phyloP scores from a whole-genome alignment of 1,140 invertebrate species.

The Hyphantria cunea region DNA sequence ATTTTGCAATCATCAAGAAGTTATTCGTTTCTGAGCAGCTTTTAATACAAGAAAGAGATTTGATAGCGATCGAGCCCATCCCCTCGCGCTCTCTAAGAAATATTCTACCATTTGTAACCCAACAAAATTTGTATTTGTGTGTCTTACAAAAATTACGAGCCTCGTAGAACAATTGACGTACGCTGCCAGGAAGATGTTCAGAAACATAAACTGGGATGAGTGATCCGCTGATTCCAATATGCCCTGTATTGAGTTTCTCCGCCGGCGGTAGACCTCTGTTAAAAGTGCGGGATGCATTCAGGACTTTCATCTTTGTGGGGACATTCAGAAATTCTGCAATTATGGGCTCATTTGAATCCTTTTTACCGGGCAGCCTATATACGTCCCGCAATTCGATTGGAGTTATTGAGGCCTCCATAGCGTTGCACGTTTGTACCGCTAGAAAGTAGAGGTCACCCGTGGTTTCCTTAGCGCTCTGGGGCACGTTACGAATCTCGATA shows the following conservation, averaged over 20 bases:
- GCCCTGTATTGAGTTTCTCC: neutral
- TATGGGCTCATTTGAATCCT: conserved; percentile 16
- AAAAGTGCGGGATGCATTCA: neutral
- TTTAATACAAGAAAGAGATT: too few relatives aligned
- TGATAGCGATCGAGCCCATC: too few relatives aligned
- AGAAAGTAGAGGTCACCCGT: neutral
- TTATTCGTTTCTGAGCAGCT: too few relatives aligned
- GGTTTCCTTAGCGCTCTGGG: conserved; percentile 16
- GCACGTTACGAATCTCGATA: too few relatives aligned
- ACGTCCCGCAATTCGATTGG: conserved; percentile 19
- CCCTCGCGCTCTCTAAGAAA: too few relatives aligned
- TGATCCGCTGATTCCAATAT: neutral
- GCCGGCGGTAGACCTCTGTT: neutral
- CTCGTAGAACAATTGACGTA: too few relatives aligned
- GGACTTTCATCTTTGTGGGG: neutral
- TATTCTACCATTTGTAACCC: too few relatives aligned
- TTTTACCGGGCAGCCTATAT: conserved; percentile 20
- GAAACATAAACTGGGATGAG: neutral
- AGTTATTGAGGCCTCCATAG: neutral
- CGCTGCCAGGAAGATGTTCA: too few relatives aligned
- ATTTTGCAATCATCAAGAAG: too few relatives aligned
- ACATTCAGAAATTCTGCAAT: conserved; percentile 13
- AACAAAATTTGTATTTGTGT: conserved; percentile 13
- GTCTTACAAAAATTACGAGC: conserved; percentile 14
- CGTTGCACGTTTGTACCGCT: neutral